Percentiles rank a stretch among this genome's conserved stretches.
Conservation (phyloP, 2,113 vertebrate genomes). For the Elephas maximus region DNA sequence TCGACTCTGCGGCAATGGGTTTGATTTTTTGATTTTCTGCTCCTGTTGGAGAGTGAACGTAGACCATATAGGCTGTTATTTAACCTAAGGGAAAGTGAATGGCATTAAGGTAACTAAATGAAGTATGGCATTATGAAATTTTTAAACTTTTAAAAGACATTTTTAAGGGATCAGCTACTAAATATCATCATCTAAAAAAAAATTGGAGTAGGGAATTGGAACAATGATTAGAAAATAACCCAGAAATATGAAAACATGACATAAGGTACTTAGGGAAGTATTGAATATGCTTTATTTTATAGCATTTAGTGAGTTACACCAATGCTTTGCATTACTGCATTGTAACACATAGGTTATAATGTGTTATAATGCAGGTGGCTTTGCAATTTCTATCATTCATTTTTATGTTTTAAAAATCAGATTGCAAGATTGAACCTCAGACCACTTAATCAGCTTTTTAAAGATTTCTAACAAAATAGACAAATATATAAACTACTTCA, state of each 20-base stretch:
- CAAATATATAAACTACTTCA: constrained; percentile 58
- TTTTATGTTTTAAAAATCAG: constrained; percentile 65
- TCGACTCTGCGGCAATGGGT: too few relatives aligned
- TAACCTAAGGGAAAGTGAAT: neutral
- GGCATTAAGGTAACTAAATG: neutral
- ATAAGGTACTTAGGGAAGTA: neutral
- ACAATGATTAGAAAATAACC: neutral
- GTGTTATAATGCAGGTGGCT: neutral
- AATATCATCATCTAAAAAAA: constrained; percentile 7
- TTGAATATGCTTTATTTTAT: neutral
- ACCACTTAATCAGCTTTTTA: constrained; percentile 57
- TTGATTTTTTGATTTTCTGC: neutral
- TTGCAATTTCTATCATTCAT: neutral
- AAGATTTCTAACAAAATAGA: constrained; percentile 60
- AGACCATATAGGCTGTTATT: neutral
- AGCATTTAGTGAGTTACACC: neutral
- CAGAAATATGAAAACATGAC: neutral
- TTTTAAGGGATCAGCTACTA: neutral
- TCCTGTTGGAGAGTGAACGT: neutral
- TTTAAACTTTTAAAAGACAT: neutral
- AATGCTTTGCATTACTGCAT: neutral
- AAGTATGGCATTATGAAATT: neutral
- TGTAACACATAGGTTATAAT: neutral
- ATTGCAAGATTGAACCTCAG: neutral
- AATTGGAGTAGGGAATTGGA: neutral